Evolutionary conservation across 2,888 invertebrate species (phyloP), one percentile per base, ranked within the genome.

Genomic region (Galerucella nymphaeae): DNA sequence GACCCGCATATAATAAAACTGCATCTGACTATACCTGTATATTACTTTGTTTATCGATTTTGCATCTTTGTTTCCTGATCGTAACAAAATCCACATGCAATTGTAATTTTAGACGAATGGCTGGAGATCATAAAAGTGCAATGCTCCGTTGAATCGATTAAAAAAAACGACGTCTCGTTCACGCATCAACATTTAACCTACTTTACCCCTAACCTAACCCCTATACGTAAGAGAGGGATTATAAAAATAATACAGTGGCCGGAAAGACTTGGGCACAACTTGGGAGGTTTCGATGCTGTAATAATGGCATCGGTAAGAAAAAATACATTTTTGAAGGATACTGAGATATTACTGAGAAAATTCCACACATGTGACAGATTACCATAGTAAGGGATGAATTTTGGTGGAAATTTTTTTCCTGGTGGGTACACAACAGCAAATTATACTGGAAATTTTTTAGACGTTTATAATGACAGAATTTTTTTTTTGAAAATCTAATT

Each of bases 71-170:
- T 18, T 53, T 53, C 53, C 18, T 53, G 9, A 53, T 18, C 10
- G 59, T 59, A 59, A 38, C 10, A 30, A 38, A 9, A 59, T 59
- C 59, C 59, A 38, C 59, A 16, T 38, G 59, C 10, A 38, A 59
- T 10, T 59, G 59, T 30, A 59, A 59, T 59, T 59, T 59, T 30
- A 59, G 30, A 59, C 30, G 59, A 38, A 14, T 38, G 16, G 38
- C n/a, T 14, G 38, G 59, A 59, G 14, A 59, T 59, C 59, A 38
- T 59, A 59, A 38, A 59, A 59, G 59, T 59, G 59, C 59, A 59
- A 14, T 57, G 6, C 23, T 57, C n/a, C n/a, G n/a, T 38, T 38
- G 59, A 59, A 59, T 59, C 59, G 59, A 59, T 59, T 58, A n/a
- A n/a, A 23, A 57, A 57, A 57, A 23, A 16, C 8, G 6, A 30